Conservation (phyloP, 1,140 invertebrate species). For the Drosophila parabipectinata region DNA sequence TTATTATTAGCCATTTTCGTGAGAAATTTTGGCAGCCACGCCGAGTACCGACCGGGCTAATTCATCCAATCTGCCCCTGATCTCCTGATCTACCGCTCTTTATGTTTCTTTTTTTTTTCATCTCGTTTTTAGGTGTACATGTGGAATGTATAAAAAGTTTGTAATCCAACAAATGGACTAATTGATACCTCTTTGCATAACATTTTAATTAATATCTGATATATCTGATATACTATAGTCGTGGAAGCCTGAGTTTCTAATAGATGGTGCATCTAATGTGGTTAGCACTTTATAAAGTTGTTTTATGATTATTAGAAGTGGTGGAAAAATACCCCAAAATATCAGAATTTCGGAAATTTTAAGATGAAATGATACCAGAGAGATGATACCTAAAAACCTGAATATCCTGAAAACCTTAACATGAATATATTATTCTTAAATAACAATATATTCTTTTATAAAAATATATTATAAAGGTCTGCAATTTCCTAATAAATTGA, state of each 20-base stretch:
- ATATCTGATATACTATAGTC: no score
- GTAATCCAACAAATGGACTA: neutral
- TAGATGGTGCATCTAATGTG: neutral
- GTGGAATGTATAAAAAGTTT: conserved; percentile 28
- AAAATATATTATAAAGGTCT: no score
- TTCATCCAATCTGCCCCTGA: conserved; percentile 36
- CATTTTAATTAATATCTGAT: no score
- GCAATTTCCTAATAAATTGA: no score
- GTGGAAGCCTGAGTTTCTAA: neutral
- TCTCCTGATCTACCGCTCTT: neutral
- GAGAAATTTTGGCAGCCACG: conserved; percentile 41
- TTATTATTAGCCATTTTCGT: conserved; percentile 55
- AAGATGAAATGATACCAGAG: no score
- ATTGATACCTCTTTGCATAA: conserved; percentile 23
- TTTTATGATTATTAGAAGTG: neutral
- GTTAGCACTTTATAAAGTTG: no score
- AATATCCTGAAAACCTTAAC: no score
- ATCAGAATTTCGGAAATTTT: neutral
- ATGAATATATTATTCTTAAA: no score
- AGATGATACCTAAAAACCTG: no score
- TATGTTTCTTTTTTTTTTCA: neutral
- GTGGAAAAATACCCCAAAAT: neutral
- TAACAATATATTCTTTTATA: no score
- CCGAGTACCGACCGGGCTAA: conserved; percentile 25
- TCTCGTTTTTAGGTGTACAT: conserved; percentile 14